phyloP scores from a whole-genome alignment of 2,113 vertebrate species.

The Scytalopus superciliaris region DNA sequence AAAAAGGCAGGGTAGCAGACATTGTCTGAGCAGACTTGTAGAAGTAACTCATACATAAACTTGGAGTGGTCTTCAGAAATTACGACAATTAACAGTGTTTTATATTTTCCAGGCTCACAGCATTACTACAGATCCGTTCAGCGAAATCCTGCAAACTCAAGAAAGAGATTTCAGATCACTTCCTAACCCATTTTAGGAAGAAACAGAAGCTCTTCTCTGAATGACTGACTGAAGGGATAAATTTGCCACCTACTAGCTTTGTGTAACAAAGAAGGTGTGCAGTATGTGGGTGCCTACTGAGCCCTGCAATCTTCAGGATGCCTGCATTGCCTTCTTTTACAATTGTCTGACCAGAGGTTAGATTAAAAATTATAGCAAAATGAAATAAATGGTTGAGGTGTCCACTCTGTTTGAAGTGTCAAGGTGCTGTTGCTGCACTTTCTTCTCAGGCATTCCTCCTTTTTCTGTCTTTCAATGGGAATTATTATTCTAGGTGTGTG shows the following conservation, averaged over 20 bases:
- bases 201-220: not conserved
- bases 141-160: constrained; percentile 61
- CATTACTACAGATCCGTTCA: constrained; percentile 68
- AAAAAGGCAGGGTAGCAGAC: not conserved
- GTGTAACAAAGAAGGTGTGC: not conserved
- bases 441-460: not conserved
- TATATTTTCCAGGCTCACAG: constrained; percentile 72
- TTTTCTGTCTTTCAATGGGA: not conserved
- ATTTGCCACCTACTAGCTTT: not conserved
- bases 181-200: constrained; percentile 39
- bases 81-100: not conserved
- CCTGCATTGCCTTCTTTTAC: not conserved
- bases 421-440: not conserved
- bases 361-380: not conserved
- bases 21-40: not conserved
- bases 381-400: not conserved
- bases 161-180: constrained; percentile 72
- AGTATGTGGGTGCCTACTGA: not conserved
- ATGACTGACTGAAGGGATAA: not conserved
- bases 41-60: not conserved
- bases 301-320: not conserved
- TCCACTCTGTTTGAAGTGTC: not conserved
- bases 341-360: not conserved
- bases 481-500: not conserved
- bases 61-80: not conserved